Evolutionary conservation across 2,113 vertebrate species (phyloP).

Genomic region (Tachuris rubrigastra): DNA sequence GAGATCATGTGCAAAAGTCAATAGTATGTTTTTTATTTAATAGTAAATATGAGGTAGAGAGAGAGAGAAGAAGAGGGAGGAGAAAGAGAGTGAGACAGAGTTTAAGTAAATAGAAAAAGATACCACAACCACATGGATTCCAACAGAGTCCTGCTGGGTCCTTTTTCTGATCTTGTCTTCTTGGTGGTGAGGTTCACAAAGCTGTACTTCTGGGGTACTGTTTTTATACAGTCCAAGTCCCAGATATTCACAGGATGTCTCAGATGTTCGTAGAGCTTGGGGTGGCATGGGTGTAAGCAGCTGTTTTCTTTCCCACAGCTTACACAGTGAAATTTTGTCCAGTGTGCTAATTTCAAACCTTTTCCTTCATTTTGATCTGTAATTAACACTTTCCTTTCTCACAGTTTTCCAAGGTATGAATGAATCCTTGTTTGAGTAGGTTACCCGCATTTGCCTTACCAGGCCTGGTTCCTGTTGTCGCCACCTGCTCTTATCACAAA

Average conservation of each 20-base stretch:
- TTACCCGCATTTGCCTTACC: background rate
- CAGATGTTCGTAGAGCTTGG: background rate
- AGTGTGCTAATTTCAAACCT: background rate
- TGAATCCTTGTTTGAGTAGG: background rate
- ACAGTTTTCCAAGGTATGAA: background rate
- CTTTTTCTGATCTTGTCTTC: background rate
- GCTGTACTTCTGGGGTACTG: background rate
- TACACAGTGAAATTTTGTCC: background rate
- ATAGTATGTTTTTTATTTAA: background rate
- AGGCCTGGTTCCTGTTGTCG: background rate
- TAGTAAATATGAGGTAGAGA: background rate
- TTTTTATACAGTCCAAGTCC: background rate
- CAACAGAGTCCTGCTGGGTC: background rate
- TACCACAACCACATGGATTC: background rate
- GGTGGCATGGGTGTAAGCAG: background rate
- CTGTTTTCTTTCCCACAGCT: background rate
- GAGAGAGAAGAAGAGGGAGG: background rate
- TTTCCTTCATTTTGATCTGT: background rate
- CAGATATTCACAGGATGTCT: background rate
- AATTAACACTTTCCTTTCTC: background rate
- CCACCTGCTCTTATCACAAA: background rate
- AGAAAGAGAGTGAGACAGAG: background rate
- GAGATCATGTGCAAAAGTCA: background rate
- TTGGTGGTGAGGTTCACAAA: background rate
- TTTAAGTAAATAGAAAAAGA: background rate